A percentile compares a stretch with the other conserved stretches of the same genome.
Conservation (phyloP, 2,888 invertebrate genomes). For the Athrips mouffetella region DNA sequence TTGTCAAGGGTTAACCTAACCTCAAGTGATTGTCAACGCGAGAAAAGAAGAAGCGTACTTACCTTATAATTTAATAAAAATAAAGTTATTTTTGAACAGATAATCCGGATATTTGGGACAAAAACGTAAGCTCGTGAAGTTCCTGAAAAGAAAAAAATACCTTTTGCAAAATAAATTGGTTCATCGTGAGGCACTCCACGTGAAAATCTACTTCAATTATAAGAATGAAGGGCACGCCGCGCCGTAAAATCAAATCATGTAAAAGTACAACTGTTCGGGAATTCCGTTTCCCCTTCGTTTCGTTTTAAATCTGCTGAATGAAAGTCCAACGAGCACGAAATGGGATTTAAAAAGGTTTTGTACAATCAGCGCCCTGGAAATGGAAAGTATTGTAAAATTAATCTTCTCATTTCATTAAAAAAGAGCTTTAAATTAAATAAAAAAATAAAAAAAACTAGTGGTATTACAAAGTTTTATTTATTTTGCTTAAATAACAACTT, state of each 20-base stretch:
- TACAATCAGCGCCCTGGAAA: constrained; percentile 11
- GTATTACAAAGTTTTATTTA: too few relatives aligned
- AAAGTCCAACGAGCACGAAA: constrained; percentile 12
- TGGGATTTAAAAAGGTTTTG: constrained; percentile 8
- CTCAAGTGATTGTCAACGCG: too few relatives aligned
- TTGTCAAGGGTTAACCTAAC: too few relatives aligned
- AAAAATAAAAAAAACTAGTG: too few relatives aligned
- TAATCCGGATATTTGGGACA: too few relatives aligned
- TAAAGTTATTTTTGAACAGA: too few relatives aligned
- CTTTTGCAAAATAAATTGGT: constrained; percentile 1
- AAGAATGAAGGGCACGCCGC: constrained; percentile 2
- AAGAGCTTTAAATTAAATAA: constrained; percentile 16
- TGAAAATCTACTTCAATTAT: constrained; percentile 11
- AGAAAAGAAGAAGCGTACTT: too few relatives aligned
- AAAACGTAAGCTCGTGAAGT: neutral
- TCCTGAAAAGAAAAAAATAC: constrained; percentile 3
- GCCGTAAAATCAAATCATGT: constrained; percentile 14
- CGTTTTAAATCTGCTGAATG: constrained; percentile 39
- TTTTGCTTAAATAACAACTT: too few relatives aligned
- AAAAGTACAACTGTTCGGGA: constrained; percentile 20
- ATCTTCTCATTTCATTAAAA: too few relatives aligned
- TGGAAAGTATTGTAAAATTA: too few relatives aligned
- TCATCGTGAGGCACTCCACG: neutral
- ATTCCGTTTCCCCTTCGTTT: constrained; percentile 20
- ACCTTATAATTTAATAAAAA: too few relatives aligned